Evolutionary conservation across 1,140 invertebrate species (phyloP).

Genomic region (Coenobita brevimanus): DNA sequence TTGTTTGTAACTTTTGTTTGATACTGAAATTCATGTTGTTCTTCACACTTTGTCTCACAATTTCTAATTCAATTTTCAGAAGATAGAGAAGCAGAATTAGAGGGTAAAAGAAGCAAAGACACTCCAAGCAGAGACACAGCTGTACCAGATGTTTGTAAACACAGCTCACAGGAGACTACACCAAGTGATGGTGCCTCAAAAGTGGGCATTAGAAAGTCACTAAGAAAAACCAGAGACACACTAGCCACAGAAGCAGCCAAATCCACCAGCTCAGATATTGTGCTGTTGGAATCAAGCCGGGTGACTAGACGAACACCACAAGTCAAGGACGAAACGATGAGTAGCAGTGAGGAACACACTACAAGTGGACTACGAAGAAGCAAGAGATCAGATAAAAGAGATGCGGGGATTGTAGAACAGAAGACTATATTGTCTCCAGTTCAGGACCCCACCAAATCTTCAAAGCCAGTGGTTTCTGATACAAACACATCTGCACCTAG

Average conservation of each 20-base stretch:
- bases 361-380: neutral
- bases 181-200: neutral
- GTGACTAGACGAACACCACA: constrained; percentile 34
- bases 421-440: neutral
- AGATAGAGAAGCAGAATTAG: constrained; percentile 16
- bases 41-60: too few species aligned
- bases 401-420: neutral
- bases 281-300: neutral
- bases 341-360: neutral
- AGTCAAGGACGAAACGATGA: constrained; percentile 7
- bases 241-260: neutral
- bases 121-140: neutral
- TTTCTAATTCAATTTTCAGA: constrained; percentile 18
- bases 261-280: neutral
- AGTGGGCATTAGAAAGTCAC: constrained; percentile 21
- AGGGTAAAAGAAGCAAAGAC: neutral
- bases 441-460: neutral
- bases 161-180: neutral
- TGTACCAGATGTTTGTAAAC: neutral
- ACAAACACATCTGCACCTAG: neutral
- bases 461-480: neutral
- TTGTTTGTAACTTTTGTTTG: too few species aligned
- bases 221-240: constrained; percentile 21
- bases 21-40: too few species aligned
- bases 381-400: constrained; percentile 14